These are phyloP conservation scores for Natrix natrix DNA, from an alignment of 2,797 vertebrate genomes.

Conservation along the genomic window DNA sequence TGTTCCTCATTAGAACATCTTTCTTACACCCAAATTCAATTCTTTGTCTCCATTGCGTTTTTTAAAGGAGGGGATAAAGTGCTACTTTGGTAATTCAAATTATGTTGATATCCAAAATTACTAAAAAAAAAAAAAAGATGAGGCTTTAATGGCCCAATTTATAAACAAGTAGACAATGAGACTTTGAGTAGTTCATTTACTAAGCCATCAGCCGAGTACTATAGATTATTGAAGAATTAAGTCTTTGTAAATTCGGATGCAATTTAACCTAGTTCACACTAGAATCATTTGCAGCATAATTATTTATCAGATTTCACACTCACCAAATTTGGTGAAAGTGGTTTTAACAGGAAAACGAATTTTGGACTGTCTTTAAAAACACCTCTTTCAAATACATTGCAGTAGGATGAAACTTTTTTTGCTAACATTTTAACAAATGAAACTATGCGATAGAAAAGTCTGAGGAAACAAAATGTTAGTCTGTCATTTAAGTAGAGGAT, in stretches of 20 bases:
- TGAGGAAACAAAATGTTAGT: background rate
- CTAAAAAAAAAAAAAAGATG: background rate
- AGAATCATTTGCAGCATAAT: background rate
- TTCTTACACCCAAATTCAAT: background rate
- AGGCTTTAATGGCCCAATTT: background rate
- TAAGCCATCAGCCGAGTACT: background rate
- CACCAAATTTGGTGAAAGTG: background rate
- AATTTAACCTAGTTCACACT: background rate
- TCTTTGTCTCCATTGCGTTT: background rate
- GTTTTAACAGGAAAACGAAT: background rate
- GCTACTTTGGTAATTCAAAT: background rate
- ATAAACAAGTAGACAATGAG: background rate
- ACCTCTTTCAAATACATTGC: background rate
- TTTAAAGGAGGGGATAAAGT: background rate
- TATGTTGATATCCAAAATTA: background rate
- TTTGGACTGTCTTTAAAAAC: background rate
- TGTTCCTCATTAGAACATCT: background rate
- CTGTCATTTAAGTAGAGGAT: background rate
- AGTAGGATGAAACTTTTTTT: background rate
- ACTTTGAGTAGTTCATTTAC: background rate
- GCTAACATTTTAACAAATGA: background rate
- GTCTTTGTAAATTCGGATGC: background rate
- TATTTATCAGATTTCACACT: background rate
- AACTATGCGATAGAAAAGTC: background rate
- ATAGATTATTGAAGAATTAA: background rate